Conservation (phyloP, 2,888 invertebrate genomes). For the Electrophaes corylata region DNA sequence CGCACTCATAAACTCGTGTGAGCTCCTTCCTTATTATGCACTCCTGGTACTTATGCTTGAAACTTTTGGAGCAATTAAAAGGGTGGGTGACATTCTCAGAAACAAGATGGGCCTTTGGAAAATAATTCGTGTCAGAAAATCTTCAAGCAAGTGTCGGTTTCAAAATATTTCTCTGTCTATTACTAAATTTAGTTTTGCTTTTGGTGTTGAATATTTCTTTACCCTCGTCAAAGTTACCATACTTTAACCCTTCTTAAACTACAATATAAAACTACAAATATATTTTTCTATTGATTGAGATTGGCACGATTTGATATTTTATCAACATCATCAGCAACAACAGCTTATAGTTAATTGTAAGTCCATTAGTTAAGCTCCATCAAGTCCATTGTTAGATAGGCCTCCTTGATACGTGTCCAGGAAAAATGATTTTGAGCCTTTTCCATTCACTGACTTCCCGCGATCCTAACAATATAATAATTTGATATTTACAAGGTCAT, state of each 20-base stretch:
- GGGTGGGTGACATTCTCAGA: conserved; percentile 25
- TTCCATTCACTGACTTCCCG: too few relatives aligned
- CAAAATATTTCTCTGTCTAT: neutral
- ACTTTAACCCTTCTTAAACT: too few relatives aligned
- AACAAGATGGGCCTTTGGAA: conserved; percentile 18
- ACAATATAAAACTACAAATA: too few relatives aligned
- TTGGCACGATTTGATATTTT: too few relatives aligned
- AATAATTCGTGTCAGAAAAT: neutral
- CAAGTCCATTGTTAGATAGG: too few relatives aligned
- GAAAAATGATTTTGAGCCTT: too few relatives aligned
- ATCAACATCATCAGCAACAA: too few relatives aligned
- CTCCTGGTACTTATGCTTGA: conserved; percentile 41
- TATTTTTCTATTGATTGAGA: neutral
- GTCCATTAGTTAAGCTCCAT: too few relatives aligned
- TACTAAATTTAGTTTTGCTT: neutral
- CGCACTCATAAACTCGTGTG: conserved; percentile 74
- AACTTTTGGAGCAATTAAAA: conserved; percentile 33
- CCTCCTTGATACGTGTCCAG: too few relatives aligned
- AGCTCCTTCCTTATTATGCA: conserved; percentile 51
- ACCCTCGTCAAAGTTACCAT: neutral
- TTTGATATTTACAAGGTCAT: neutral
- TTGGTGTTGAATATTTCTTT: neutral
- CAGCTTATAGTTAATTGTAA: too few relatives aligned
- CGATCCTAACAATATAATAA: too few relatives aligned
- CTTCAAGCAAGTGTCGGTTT: neutral